A percentile compares a stretch with the other conserved stretches of the same genome.
phyloP scores from a whole-genome alignment of 2,797 vertebrate species.

The Pseudotriccus pelzelni region DNA sequence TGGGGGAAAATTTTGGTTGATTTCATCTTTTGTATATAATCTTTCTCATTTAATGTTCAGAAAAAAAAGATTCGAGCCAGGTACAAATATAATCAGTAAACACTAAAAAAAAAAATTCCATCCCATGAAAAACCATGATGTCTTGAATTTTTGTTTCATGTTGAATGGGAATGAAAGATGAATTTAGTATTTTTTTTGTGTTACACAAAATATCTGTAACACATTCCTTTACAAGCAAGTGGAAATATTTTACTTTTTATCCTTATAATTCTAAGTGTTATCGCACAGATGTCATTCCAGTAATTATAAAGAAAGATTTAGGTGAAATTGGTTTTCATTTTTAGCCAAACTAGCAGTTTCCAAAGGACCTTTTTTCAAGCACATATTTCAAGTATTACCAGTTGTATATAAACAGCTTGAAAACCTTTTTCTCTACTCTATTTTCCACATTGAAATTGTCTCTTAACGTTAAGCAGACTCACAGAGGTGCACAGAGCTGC shows the following conservation, averaged over 20 bases:
- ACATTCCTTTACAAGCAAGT: neutral
- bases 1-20: rapidly evolving
- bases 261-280: neutral
- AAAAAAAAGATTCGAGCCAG: neutral
- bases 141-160: neutral
- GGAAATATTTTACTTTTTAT: neutral
- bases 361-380: neutral
- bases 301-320: neutral
- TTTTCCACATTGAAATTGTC: neutral
- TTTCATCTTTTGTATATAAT: neutral
- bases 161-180: neutral
- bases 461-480: neutral
- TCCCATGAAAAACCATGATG: neutral
- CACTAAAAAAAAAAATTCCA: neutral
- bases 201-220: neutral
- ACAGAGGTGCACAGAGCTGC: neutral
- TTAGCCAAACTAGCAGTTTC: neutral
- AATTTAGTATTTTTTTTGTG: neutral
- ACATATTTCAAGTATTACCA: neutral
- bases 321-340: neutral
- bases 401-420: neutral
- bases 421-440: neutral
- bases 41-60: neutral
- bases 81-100: neutral
- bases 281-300: neutral